A percentile compares a stretch with the other conserved stretches of the same genome.
Evolutionary conservation across 2,888 invertebrate genomes (phyloP).

Genomic region (Leuctra nigra): DNA sequence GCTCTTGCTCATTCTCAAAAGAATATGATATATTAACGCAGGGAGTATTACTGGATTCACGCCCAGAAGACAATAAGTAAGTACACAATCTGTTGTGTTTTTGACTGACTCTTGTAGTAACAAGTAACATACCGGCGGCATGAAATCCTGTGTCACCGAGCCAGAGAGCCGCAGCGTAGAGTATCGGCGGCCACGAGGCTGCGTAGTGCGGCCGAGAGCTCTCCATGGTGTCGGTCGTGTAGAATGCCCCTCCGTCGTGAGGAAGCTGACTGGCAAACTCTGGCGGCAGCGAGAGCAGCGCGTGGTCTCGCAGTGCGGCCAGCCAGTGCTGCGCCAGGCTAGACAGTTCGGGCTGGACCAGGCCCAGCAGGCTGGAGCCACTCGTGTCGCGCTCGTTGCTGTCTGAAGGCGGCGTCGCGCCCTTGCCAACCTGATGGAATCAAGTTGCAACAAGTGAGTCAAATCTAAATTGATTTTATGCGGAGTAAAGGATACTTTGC

Average conservation of each 20-base stretch:
- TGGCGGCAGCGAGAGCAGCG: conserved; percentile 83
- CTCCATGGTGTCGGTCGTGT: conserved; percentile 93
- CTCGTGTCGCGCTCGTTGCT: conserved; percentile 33
- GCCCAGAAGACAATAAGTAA: too few species aligned
- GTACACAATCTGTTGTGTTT: too few species aligned
- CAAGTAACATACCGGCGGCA: too few species aligned
- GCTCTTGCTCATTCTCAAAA: too few species aligned
- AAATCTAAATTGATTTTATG: too few species aligned
- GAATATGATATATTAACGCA: too few species aligned
- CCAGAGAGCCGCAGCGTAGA: conserved; percentile 90
- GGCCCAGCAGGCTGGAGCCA: conserved; percentile 74
- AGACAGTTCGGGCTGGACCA: conserved; percentile 91
- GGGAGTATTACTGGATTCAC: too few species aligned
- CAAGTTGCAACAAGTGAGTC: too few species aligned
- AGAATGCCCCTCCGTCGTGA: conserved; percentile 95
- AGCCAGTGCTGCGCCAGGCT: conserved; percentile 93
- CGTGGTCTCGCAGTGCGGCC: conserved; percentile 90
- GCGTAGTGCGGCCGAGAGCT: conserved; percentile 87
- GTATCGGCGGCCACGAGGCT: conserved; percentile 89
- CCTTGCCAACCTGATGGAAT: conserved; percentile 20
- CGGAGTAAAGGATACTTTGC: too few species aligned
- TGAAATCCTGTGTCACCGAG: conserved; percentile 63
- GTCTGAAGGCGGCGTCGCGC: conserved; percentile 11
- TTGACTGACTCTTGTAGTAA: too few species aligned
- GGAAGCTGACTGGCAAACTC: conserved; percentile 94